Percentiles rank a stretch among this genome's conserved stretches.
phyloP scores from a whole-genome alignment of 2,113 vertebrate species.

The Leucosticte australis region DNA sequence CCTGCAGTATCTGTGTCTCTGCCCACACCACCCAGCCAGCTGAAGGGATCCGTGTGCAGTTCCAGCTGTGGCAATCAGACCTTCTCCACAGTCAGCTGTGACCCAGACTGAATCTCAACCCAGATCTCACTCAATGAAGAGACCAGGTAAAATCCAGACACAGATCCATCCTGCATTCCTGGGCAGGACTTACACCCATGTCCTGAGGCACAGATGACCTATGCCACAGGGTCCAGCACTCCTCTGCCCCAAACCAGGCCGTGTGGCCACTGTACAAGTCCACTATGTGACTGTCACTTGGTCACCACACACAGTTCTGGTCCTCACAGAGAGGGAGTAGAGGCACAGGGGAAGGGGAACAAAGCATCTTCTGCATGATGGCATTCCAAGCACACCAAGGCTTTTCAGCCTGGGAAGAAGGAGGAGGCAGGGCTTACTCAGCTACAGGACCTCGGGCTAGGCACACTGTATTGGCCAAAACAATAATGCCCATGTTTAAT shows the following conservation, averaged over 20 bases:
- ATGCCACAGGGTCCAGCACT: background rate
- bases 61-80: background rate
- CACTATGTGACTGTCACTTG: background rate
- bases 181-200: background rate
- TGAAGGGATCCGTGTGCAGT: background rate
- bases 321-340: background rate
- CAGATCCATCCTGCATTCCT: background rate
- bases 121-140: background rate
- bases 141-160: background rate
- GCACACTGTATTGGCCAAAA: background rate
- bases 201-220: background rate
- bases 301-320: background rate
- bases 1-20: background rate
- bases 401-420: background rate
- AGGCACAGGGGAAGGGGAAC: background rate
- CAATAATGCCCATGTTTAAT: background rate
- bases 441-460: background rate
- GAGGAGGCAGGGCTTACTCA: background rate
- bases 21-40: accelerated
- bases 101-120: background rate
- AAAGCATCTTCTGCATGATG: background rate
- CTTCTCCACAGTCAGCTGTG: background rate
- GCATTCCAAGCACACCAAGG: background rate
- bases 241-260: background rate
- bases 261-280: accelerated